phyloP scores from a whole-genome alignment of 2,797 vertebrate genomes.

The Clarias fuscus region DNA sequence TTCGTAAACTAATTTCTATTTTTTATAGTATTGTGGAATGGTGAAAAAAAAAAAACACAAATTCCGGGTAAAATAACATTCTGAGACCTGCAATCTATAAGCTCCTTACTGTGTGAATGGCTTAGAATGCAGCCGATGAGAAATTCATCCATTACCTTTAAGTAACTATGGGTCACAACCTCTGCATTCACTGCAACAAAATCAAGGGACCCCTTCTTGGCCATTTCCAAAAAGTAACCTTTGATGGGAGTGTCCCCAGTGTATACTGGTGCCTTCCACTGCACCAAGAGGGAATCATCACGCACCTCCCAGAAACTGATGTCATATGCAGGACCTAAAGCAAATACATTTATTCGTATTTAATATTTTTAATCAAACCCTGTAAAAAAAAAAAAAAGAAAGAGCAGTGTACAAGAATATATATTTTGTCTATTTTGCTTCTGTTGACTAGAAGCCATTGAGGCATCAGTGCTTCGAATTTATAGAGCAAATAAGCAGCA shows the following conservation, averaged over 20 bases:
- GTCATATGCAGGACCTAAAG: constrained; percentile 81
- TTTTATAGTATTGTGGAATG: too few relatives aligned
- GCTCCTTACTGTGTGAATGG: neutral
- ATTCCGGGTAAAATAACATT: neutral
- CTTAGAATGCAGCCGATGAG: neutral
- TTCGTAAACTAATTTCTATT: neutral
- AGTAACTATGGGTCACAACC: constrained; percentile 74
- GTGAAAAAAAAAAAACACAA: neutral
- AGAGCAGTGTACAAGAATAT: neutral
- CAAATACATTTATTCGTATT: too few relatives aligned
- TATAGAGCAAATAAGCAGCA: neutral
- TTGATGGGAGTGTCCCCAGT: constrained; percentile 76
- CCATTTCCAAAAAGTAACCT: constrained; percentile 90
- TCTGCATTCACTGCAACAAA: constrained; percentile 81
- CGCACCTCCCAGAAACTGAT: constrained; percentile 90
- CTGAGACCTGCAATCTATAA: neutral
- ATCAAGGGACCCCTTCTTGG: constrained; percentile 79
- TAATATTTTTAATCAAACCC: neutral
- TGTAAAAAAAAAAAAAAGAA: neutral
- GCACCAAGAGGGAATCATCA: constrained; percentile 83
- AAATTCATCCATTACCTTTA: constrained; percentile 74
- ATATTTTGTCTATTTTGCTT: neutral
- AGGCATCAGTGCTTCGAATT: neutral
- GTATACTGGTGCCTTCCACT: constrained; percentile 93
- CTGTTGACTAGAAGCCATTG: neutral